Evolutionary conservation across 2,797 vertebrate genomes (phyloP), one percentile per base, ranked within the genome.

Genomic region (Halcyon chelicuti): DNA sequence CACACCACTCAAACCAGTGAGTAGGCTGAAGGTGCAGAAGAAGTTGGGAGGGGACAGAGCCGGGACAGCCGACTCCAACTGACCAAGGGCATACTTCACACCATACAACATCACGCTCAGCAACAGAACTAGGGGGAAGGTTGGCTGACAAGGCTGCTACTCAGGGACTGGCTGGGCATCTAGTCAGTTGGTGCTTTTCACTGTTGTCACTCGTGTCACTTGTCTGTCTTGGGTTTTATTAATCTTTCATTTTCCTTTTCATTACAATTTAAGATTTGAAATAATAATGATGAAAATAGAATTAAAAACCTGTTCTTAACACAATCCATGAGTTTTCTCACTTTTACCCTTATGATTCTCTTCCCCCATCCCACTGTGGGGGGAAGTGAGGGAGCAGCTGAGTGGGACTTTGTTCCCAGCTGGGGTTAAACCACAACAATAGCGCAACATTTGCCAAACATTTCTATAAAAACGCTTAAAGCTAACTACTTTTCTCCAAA

Each of bases 81-180:
- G 47, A 23, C 28, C 49, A 17, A 11, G 21, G 49, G 35, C 28
- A 10, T 7, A 5, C 52, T 9, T 11, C 14, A 35, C 12, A 31
- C 20, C 8, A 1, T 29, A 10, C 5, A 8, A 3, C 3, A 0
- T n/a, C 67, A 18, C 0, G 6, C 21, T 54, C 37, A 23, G 49
- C 14, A 25, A 13, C 11, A 52, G 31, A 71, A 12, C 35, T 54
- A 9, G 8, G 10, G 8, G 21, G 35, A 70, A 39, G 25, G 19
- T 31, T 39, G 28, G 35, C 20, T 2, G 11, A 15, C 51, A 52
- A 20, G 28, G 10, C 10, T 3, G 7, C 33, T 39, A 20, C 28
- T 70, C 35, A 39, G 67, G 26, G 19, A 22, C 47, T 51, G 47
- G 35, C 35, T 39, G 26, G 66, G 19, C 66, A 51, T 39, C 47